phyloP scores from a whole-genome alignment of 2,113 vertebrate species.

The Neopipo cinnamomea region DNA sequence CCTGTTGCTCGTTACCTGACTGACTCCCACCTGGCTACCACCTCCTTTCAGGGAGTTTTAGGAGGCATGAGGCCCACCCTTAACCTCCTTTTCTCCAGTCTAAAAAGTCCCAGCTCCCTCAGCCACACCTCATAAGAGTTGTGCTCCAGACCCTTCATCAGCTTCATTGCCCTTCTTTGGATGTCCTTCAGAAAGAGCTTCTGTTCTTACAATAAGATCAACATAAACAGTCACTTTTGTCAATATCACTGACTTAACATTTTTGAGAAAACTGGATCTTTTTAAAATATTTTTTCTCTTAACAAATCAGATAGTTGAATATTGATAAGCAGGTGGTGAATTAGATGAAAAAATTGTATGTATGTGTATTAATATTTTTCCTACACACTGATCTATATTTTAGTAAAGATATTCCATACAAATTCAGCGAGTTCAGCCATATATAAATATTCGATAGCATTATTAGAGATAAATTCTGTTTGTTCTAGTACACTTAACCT shows the following conservation, averaged over 20 bases:
- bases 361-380: neutral
- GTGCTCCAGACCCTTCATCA: neutral
- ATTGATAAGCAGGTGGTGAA: neutral
- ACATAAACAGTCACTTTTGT: neutral
- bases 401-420: neutral
- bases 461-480: neutral
- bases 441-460: neutral
- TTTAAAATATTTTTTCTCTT: neutral
- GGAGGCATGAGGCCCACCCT: accelerated
- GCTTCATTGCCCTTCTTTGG: neutral
- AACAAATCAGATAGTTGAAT: neutral
- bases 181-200: neutral
- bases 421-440: neutral
- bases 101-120: neutral
- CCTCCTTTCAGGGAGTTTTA: accelerated
- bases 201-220: neutral
- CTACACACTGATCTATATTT: neutral
- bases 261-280: neutral
- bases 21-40: accelerated
- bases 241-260: neutral
- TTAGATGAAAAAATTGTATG: neutral
- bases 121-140: accelerated
- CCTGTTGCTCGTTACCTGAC: neutral
- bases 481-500: neutral
- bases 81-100: neutral